These are phyloP conservation scores for Ailuropoda melanoleuca DNA, from an alignment of 2,113 vertebrate genomes.

Conservation along the genomic window DNA sequence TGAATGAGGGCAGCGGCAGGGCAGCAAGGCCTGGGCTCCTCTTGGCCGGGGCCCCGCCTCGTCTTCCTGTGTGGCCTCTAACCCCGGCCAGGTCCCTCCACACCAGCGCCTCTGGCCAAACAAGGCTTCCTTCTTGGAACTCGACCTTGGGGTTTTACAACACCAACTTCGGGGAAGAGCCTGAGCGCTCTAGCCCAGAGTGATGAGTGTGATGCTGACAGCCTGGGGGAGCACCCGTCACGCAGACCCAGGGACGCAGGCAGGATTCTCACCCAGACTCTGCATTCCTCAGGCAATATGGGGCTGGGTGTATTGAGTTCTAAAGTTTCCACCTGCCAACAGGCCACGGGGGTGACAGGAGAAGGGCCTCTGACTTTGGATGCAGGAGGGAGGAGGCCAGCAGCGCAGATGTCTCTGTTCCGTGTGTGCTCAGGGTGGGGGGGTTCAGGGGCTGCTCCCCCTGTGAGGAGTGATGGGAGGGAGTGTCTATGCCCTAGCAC, in stretches of 20 bases:
- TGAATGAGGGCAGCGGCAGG: background rate
- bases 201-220: background rate
- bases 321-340: background rate
- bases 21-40: background rate
- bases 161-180: background rate
- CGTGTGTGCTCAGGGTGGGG: no score
- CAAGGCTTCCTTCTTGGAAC: background rate
- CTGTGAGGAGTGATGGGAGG: background rate
- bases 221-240: background rate
- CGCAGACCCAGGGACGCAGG: background rate
- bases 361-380: background rate
- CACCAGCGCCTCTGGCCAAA: background rate
- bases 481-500: rapidly evolving
- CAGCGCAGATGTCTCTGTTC: background rate
- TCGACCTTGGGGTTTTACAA: background rate
- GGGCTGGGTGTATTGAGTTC: rapidly evolving
- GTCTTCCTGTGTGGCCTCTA: background rate
- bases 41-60: background rate
- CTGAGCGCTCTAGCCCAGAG: background rate
- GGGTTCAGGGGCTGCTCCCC: background rate
- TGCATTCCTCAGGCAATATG: background rate
- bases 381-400: background rate
- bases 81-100: background rate
- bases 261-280: background rate
- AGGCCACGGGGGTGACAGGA: rapidly evolving